Conservation (phyloP, 1,140 invertebrate genomes). For the Mylabris phalerata region DNA sequence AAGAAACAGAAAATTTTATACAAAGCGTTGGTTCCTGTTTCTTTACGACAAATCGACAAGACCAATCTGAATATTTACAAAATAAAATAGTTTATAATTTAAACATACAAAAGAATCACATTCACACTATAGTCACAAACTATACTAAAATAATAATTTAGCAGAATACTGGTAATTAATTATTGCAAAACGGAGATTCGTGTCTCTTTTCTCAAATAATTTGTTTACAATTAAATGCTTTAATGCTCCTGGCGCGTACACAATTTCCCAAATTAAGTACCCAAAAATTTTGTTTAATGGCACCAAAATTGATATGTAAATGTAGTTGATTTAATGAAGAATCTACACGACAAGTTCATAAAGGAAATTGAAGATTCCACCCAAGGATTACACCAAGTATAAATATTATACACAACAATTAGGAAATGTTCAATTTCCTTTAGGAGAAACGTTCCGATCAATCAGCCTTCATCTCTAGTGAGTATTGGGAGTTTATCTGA, state of each 20-base stretch:
- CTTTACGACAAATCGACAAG: too few species aligned
- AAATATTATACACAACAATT: slow-evolving; percentile 37
- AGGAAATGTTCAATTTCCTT: slow-evolving; percentile 10
- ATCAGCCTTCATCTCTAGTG: slow-evolving; percentile 40
- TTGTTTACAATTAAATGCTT: slow-evolving; percentile 8
- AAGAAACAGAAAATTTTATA: slow-evolving; percentile 10
- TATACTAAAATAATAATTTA: slow-evolving; percentile 30
- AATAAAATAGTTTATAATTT: slow-evolving; percentile 18
- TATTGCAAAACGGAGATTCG: slow-evolving; percentile 36
- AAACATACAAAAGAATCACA: slow-evolving; percentile 26
- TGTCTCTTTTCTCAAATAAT: slow-evolving; percentile 7
- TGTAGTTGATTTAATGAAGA: neutral
- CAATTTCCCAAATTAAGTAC: slow-evolving; percentile 20
- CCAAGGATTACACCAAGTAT: slow-evolving; percentile 19
- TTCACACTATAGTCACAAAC: slow-evolving; percentile 18
- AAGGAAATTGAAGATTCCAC: neutral
- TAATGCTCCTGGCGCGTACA: slow-evolving; percentile 21
- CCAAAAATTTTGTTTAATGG: slow-evolving; percentile 26
- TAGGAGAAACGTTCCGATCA: slow-evolving; percentile 10
- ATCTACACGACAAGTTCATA: slow-evolving; percentile 2
- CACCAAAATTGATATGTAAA: slow-evolving; percentile 34
- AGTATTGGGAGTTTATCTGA: slow-evolving; percentile 20
- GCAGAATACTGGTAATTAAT: slow-evolving; percentile 32
- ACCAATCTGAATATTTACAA: too few species aligned
- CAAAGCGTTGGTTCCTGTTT: slow-evolving; percentile 25